Conservation (phyloP, 2,797 vertebrate genomes). For the Brotula barbata region DNA sequence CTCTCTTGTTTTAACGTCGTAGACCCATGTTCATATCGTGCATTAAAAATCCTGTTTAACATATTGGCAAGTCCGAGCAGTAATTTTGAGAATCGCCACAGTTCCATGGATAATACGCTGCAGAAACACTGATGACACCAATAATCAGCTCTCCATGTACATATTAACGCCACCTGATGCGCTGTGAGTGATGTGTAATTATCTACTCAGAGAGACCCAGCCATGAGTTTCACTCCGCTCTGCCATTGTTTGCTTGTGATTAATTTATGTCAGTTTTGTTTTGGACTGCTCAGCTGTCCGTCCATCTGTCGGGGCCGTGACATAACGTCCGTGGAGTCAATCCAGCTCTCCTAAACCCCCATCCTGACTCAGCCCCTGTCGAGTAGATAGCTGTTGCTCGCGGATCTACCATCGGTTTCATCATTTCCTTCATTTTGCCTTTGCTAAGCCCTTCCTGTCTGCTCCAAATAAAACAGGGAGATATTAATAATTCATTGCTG, state of each 20-base stretch:
- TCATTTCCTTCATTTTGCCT: not conserved
- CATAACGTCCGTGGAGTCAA: constrained; percentile 56
- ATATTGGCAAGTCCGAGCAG: too few species aligned
- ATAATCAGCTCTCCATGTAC: not conserved
- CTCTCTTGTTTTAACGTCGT: too few species aligned
- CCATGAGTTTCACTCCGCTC: constrained; percentile 41
- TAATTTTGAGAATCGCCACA: too few species aligned
- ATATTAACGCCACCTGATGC: not conserved
- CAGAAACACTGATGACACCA: too few species aligned
- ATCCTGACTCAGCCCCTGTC: constrained; percentile 25
- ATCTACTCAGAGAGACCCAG: constrained; percentile 29
- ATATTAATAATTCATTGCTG: too few species aligned
- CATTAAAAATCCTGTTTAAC: too few species aligned
- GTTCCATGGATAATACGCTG: too few species aligned
- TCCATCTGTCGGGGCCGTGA: constrained; percentile 72
- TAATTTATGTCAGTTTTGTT: constrained; percentile 72
- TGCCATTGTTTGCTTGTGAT: constrained; percentile 74
- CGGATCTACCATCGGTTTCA: not conserved
- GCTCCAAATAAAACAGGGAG: too few species aligned
- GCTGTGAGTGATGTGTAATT: not conserved
- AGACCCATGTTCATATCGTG: too few species aligned
- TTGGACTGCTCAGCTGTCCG: constrained; percentile 69
- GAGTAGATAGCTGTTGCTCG: constrained; percentile 25
- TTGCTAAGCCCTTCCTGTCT: not conserved
- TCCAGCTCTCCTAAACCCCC: constrained; percentile 12